phyloP scores from a whole-genome alignment of 2,888 invertebrate species.

The Norana najaformis region DNA sequence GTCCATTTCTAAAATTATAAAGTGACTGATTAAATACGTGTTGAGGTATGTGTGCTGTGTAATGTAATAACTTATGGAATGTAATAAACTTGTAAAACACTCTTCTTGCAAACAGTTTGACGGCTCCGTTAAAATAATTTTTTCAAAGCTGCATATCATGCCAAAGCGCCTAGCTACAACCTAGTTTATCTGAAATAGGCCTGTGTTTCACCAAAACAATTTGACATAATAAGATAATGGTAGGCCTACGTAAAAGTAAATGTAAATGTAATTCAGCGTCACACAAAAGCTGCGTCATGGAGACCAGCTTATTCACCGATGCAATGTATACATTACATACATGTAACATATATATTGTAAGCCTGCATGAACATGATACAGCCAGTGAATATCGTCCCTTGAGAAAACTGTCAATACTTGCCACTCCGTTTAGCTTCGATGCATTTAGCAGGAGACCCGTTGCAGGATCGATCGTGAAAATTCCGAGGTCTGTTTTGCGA shows the following conservation, averaged over 20 bases:
- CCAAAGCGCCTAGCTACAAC: neutral
- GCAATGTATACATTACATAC: too few species aligned
- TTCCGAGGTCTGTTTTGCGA: neutral
- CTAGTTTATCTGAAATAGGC: neutral
- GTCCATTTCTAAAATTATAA: neutral
- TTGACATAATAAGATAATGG: neutral
- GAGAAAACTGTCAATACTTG: neutral
- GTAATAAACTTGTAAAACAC: neutral
- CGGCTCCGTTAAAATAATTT: neutral
- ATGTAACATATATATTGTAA: too few species aligned
- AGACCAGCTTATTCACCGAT: too few species aligned
- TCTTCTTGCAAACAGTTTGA: neutral
- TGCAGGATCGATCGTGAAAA: neutral
- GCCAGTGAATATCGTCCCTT: too few species aligned
- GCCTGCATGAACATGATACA: too few species aligned
- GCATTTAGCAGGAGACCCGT: neutral
- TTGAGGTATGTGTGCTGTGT: neutral
- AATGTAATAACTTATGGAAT: neutral
- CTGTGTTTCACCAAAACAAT: neutral
- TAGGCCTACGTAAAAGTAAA: too few species aligned
- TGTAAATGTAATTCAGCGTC: too few species aligned
- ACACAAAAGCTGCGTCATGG: too few species aligned
- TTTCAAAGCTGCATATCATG: neutral
- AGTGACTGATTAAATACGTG: neutral
- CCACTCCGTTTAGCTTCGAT: slow-evolving; percentile 1